Percentiles rank a stretch among this genome's conserved stretches.
These are phyloP conservation scores for Rhadinocentrus ornatus DNA, from an alignment of 2,797 vertebrate genomes.

Conservation along the genomic window DNA sequence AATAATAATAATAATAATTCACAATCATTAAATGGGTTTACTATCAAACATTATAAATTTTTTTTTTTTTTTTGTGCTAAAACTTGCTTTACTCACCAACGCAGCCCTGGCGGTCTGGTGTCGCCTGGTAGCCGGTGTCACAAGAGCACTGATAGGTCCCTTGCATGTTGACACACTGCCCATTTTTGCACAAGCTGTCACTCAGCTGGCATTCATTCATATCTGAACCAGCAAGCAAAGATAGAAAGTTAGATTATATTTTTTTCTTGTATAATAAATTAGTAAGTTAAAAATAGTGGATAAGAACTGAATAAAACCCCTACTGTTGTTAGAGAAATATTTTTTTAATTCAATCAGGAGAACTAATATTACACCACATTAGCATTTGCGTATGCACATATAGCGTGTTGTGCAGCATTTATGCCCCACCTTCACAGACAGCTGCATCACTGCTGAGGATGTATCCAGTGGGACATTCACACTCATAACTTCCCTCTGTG, in stretches of 20 bases:
- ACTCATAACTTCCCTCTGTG: slow-evolving; percentile 92
- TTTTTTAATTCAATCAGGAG: not conserved
- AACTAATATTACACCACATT: not conserved
- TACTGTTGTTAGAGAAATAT: not conserved
- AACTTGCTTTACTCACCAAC: slow-evolving; percentile 82
- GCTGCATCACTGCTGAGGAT: slow-evolving; percentile 84
- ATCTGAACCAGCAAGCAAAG: slow-evolving; percentile 74
- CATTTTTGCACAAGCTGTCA: slow-evolving; percentile 89
- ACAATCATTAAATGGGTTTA: not conserved
- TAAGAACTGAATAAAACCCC: not conserved
- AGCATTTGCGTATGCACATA: not conserved
- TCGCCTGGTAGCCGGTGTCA: slow-evolving; percentile 89
- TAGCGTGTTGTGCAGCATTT: slow-evolving; percentile 12
- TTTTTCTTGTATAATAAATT: not conserved
- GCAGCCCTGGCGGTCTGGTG: slow-evolving; percentile 89
- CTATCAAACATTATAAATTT: not conserved
- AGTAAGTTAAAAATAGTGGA: not conserved
- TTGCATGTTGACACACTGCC: slow-evolving; percentile 90
- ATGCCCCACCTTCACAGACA: slow-evolving; percentile 86
- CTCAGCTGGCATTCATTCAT: slow-evolving; percentile 92
- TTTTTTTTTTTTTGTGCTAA: not conserved
- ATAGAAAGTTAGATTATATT: not conserved
- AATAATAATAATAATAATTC: not conserved
- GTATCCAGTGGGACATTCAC: slow-evolving; percentile 90
- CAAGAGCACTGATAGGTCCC: slow-evolving; percentile 95